phyloP scores from a whole-genome alignment of 2,888 invertebrate genomes.

The Peribatodes rhomboidaria region DNA sequence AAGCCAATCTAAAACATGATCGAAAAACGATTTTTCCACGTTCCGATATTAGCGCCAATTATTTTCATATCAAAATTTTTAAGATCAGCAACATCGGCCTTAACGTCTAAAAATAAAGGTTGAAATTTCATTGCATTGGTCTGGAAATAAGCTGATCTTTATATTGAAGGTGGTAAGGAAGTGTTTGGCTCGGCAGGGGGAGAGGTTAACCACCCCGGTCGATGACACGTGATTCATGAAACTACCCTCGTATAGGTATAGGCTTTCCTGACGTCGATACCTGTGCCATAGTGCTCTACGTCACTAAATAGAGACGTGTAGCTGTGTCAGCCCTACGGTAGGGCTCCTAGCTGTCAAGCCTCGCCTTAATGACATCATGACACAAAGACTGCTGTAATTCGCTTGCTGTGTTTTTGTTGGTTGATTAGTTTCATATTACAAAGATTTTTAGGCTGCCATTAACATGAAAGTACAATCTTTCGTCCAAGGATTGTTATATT shows the following conservation, averaged over 20 bases:
- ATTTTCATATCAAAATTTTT: slow-evolving; percentile 28
- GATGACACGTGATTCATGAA: slow-evolving; percentile 72
- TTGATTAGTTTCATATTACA: no score
- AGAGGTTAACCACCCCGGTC: slow-evolving; percentile 67
- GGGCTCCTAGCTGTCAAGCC: not conserved
- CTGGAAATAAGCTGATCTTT: slow-evolving; percentile 40
- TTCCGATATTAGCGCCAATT: slow-evolving; percentile 43
- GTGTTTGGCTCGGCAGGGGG: slow-evolving; percentile 39
- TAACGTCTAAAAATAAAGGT: slow-evolving; percentile 25
- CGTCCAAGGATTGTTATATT: no score
- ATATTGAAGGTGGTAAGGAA: slow-evolving; percentile 39
- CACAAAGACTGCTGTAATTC: not conserved
- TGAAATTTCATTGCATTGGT: slow-evolving; percentile 28
- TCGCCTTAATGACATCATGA: not conserved
- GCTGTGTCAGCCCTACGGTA: not conserved
- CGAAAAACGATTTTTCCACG: slow-evolving; percentile 36
- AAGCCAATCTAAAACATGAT: slow-evolving; percentile 39
- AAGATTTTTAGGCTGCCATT: no score
- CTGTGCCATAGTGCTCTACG: slow-evolving; percentile 3
- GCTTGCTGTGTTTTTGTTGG: not conserved
- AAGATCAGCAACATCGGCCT: slow-evolving; percentile 18
- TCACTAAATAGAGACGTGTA: slow-evolving; percentile 1
- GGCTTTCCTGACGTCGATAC: slow-evolving; percentile 65
- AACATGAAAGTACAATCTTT: no score
- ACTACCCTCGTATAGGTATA: slow-evolving; percentile 65